Conservation (phyloP, 1,140 invertebrate species). For the Caenorhabditis remanei region DNA sequence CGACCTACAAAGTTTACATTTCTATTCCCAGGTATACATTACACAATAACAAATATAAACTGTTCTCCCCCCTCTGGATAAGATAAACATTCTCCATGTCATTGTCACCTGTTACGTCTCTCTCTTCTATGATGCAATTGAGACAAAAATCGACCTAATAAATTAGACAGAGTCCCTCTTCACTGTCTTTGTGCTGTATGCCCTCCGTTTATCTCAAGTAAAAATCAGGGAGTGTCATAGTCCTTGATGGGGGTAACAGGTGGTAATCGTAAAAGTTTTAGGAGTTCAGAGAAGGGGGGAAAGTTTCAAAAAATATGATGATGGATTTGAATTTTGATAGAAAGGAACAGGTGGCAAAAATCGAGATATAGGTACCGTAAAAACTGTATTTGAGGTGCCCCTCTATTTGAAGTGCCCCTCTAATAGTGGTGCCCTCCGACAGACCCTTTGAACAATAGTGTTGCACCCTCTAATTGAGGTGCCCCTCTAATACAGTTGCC, state of each 20-base stretch:
- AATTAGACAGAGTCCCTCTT: not conserved
- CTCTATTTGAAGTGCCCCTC: too few species aligned
- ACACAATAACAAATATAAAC: not conserved
- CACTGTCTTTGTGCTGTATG: not conserved
- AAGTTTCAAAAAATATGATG: not conserved
- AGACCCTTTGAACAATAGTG: too few species aligned
- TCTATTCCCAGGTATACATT: not conserved
- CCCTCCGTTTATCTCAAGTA: not conserved
- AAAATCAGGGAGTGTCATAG: not conserved
- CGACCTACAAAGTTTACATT: too few species aligned
- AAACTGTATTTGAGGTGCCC: too few species aligned
- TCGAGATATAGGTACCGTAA: too few species aligned
- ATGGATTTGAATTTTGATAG: not conserved
- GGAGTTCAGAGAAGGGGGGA: not conserved
- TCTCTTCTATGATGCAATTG: not conserved
- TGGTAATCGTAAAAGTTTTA: conserved; percentile 18
- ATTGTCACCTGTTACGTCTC: not conserved
- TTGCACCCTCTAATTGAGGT: too few species aligned
- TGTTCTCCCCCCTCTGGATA: not conserved
- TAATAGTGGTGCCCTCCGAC: too few species aligned
- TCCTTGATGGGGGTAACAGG: conserved; percentile 4
- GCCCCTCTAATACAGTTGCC: too few species aligned
- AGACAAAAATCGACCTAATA: conserved; percentile 19
- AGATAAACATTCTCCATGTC: not conserved
- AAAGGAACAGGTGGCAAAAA: not conserved